phyloP scores from a whole-genome alignment of 2,113 vertebrate genomes.

The Rhadina sibilatrix region DNA sequence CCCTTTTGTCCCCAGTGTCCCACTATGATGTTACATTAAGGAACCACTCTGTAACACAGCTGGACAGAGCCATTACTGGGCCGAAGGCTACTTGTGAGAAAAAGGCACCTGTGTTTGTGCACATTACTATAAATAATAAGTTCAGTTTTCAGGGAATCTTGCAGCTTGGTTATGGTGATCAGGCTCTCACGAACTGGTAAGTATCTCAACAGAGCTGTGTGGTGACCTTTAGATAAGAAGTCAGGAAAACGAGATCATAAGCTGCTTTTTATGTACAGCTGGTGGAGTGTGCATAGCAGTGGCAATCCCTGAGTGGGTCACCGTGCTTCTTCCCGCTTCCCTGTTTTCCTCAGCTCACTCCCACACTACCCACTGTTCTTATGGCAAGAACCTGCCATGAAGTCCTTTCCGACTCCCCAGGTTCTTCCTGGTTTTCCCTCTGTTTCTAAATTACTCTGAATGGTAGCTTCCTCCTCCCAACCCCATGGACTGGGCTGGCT shows the following conservation, averaged over 20 bases:
- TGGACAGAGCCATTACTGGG: neutral
- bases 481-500: rapidly evolving
- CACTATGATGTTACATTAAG: neutral
- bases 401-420: neutral
- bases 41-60: neutral
- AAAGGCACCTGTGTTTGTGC: neutral
- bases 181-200: neutral
- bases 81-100: neutral
- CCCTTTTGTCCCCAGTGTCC: neutral
- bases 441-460: neutral
- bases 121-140: neutral
- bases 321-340: neutral
- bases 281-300: neutral
- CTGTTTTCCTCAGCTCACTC: neutral
- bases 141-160: neutral
- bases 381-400: neutral
- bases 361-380: neutral
- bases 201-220: neutral
- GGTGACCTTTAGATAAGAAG: neutral
- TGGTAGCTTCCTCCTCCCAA: neutral
- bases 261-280: rapidly evolving
- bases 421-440: neutral
- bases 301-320: neutral
- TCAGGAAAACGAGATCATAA: rapidly evolving
- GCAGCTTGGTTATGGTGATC: neutral